Conservation (phyloP, 92 coral and sea anemone species). For the Actinernus sp. region DNA sequence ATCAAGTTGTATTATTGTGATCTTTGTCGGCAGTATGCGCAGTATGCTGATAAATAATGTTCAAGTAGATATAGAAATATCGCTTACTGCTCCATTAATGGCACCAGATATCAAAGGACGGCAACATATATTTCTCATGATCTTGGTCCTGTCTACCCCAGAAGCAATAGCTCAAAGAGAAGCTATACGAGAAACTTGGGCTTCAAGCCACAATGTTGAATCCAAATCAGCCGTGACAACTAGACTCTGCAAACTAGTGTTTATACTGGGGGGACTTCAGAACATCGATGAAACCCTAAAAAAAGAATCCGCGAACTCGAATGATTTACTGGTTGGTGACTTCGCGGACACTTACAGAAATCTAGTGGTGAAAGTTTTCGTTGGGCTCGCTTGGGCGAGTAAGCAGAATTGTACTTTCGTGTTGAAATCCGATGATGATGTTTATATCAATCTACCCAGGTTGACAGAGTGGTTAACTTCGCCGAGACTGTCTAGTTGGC, state of each 20-base stretch:
- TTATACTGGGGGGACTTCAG: not conserved
- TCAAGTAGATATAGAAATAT: not conserved
- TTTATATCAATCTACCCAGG: not conserved
- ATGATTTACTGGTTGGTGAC: not conserved
- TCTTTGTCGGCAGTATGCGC: too few relatives aligned
- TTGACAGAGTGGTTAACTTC: not conserved
- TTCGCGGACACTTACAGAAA: not conserved
- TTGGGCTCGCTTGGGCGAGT: not conserved
- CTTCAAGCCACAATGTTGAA: not conserved
- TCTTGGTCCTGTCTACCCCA: not conserved
- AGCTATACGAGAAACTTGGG: not conserved
- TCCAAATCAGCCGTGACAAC: not conserved
- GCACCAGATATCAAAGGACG: not conserved
- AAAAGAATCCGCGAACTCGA: not conserved
- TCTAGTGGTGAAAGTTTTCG: not conserved
- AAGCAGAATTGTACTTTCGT: not conserved
- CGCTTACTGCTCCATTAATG: not conserved
- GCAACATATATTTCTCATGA: not conserved
- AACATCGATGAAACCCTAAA: not conserved
- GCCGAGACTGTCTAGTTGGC: not conserved
- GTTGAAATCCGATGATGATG: slow-evolving; percentile 1
- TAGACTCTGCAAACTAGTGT: not conserved
- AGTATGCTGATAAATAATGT: not conserved
- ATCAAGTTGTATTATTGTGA: too few relatives aligned
- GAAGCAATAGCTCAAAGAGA: not conserved